phyloP scores from a whole-genome alignment of 1,140 invertebrate species.

The Tetranychus cinnabarinus region DNA sequence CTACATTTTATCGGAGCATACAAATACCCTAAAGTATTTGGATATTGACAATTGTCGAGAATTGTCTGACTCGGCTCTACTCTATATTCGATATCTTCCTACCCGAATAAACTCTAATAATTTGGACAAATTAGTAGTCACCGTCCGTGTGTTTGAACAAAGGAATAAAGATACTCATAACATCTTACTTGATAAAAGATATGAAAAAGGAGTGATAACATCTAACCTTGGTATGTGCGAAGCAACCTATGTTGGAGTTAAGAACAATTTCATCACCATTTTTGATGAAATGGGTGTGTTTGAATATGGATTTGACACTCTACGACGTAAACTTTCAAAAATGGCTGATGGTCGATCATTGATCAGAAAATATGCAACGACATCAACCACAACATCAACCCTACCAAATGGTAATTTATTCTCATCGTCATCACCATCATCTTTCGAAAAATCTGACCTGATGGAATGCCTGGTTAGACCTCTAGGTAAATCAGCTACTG shows the following conservation, averaged over 20 bases:
- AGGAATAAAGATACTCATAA: not conserved
- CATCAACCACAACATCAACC: too few relatives aligned
- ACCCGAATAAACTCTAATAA: not conserved
- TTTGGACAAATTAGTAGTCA: not conserved
- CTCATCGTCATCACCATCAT: not conserved
- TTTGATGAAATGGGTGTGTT: not conserved
- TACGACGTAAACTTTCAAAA: not conserved
- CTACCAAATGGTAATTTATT: too few relatives aligned
- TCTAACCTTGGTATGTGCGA: not conserved
- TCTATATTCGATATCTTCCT: not conserved
- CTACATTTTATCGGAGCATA: slow-evolving; percentile 1
- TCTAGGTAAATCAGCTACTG: too few relatives aligned
- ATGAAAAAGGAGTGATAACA: not conserved
- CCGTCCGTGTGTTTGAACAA: not conserved
- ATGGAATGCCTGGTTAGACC: not conserved
- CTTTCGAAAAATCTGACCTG: not conserved
- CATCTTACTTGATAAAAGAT: not conserved
- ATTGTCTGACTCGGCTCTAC: not conserved
- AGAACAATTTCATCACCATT: not conserved
- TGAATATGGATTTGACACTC: not conserved
- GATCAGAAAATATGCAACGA: too few relatives aligned
- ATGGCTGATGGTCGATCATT: too few relatives aligned
- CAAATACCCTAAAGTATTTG: not conserved
- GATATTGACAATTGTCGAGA: slow-evolving; percentile 3
- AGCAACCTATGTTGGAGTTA: not conserved